Percentiles rank a stretch among this genome's conserved stretches.
Conservation (phyloP, 2,113 vertebrate species). For the Phalacrocorax carbo region DNA sequence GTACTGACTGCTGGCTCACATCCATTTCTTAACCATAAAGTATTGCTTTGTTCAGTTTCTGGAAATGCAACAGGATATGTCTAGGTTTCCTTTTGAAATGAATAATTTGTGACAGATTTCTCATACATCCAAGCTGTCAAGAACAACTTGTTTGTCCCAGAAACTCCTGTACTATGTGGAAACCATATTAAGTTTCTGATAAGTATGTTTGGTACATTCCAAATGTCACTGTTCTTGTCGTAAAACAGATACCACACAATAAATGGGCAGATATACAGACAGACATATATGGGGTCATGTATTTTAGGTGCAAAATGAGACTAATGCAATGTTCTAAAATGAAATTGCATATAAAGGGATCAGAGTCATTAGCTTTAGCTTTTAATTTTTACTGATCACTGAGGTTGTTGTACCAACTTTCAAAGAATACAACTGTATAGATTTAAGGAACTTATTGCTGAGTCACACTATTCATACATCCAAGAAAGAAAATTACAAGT, state of each 20-base stretch:
- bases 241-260: not conserved
- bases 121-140: conserved; percentile 45
- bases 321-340: not conserved
- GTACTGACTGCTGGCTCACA: conserved; percentile 60
- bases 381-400: not conserved
- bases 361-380: not conserved
- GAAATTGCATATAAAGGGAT: not conserved
- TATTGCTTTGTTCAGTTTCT: conserved; percentile 68
- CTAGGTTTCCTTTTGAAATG: conserved; percentile 65
- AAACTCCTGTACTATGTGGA: conserved; percentile 21
- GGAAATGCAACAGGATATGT: conserved; percentile 62
- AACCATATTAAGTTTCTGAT: conserved; percentile 56
- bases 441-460: not conserved
- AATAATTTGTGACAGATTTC: conserved; percentile 65
- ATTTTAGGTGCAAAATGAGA: not conserved
- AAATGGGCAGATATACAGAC: not conserved
- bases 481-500: not conserved
- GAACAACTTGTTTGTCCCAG: conserved; percentile 62
- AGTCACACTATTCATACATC: not conserved
- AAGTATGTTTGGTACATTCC: conserved; percentile 36
- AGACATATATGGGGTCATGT: not conserved
- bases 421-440: not conserved
- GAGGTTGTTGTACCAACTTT: not conserved
- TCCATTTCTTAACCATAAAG: conserved; percentile 56
- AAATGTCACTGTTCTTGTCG: not conserved